phyloP scores from a whole-genome alignment of 2,797 vertebrate genomes.

The Aulostomus chinensis region DNA sequence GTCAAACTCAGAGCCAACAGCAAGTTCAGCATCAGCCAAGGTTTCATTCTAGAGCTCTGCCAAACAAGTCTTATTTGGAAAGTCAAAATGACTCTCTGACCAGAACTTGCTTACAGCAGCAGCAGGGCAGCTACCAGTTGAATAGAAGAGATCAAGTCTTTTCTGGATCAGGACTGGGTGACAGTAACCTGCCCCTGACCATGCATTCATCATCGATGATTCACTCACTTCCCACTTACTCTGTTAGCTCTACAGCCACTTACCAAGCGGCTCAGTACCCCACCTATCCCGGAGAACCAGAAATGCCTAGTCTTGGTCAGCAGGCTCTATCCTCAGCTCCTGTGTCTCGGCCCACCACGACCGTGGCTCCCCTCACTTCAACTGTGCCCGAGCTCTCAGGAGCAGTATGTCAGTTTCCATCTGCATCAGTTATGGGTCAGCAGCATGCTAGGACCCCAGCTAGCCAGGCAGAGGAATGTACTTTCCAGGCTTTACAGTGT shows the following conservation, averaged over 20 bases:
- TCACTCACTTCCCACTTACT: conserved; percentile 86
- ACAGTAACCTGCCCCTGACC: conserved; percentile 81
- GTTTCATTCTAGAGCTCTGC: conserved; percentile 78
- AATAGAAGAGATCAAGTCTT: conserved; percentile 83
- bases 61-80: conserved; percentile 86
- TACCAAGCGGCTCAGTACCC: conserved; percentile 87
- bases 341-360: conserved; percentile 79
- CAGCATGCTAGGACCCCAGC: conserved; percentile 80
- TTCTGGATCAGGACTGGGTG: conserved; percentile 75
- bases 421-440: conserved; percentile 82
- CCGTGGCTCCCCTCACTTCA: conserved; percentile 70
- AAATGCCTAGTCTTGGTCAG: conserved; percentile 83
- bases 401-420: conserved; percentile 85
- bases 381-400: conserved; percentile 84
- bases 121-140: conserved; percentile 78
- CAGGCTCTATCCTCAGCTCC: conserved; percentile 79
- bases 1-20: conserved; percentile 81
- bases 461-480: conserved; percentile 81
- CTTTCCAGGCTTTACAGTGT: conserved; percentile 86
- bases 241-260: conserved; percentile 81
- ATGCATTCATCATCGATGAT: conserved; percentile 79
- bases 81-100: conserved; percentile 67
- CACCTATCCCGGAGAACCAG: conserved; percentile 87
- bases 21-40: conserved; percentile 70
- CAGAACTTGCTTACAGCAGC: conserved; percentile 70